These are phyloP conservation scores for Peromyscus eremicus DNA, from an alignment of 2,797 vertebrate genomes.

Conservation along the genomic window DNA sequence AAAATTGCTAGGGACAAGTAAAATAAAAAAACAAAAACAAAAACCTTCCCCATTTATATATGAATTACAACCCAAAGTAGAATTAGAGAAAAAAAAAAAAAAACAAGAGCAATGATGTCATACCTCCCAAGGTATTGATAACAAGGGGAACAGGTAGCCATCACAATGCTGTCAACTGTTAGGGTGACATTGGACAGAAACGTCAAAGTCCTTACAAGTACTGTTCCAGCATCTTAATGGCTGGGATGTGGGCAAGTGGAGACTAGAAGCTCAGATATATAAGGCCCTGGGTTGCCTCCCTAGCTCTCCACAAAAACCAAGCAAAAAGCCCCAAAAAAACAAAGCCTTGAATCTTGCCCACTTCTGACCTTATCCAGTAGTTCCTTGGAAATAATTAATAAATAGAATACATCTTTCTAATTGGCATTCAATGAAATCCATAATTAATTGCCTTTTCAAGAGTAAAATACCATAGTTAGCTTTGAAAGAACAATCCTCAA, in stretches of 20 bases:
- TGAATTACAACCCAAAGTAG: not conserved
- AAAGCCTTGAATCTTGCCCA: not conserved
- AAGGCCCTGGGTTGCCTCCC: not conserved
- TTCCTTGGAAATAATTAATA: constrained; percentile 60
- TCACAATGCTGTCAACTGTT: not conserved
- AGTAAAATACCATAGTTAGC: constrained; percentile 31
- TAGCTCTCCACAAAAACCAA: not conserved
- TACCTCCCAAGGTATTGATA: not conserved
- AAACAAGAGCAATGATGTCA: not conserved
- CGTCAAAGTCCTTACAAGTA: not conserved
- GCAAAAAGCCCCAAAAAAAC: not conserved
- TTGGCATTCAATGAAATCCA: constrained; percentile 56
- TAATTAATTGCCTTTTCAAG: constrained; percentile 61
- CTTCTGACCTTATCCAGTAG: constrained; percentile 61
- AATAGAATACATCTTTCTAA: constrained; percentile 45
- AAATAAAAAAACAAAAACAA: not conserved
- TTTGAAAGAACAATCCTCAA: constrained; percentile 48
- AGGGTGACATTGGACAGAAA: not conserved
- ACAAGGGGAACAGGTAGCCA: not conserved
- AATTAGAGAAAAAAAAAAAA: not conserved
- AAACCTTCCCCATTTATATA: not conserved
- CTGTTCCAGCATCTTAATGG: no score
- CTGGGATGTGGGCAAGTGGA: not conserved
- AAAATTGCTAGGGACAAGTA: not conserved
- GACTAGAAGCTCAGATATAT: not conserved